Evolutionary conservation across 1,140 invertebrate genomes (phyloP).

Genomic region (Orchesella cincta): DNA sequence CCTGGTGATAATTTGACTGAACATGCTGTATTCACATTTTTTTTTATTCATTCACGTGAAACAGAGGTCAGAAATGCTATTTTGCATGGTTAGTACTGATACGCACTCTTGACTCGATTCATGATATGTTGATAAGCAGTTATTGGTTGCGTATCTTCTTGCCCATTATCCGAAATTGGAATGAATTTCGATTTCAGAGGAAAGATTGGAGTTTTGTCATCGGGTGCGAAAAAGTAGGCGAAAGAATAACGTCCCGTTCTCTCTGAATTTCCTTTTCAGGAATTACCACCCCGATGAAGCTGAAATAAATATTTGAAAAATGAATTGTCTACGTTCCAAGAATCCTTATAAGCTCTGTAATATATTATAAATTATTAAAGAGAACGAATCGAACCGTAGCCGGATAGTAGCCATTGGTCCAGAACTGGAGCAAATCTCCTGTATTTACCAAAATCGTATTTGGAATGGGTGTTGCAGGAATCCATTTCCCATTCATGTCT

Average conservation of each 20-base stretch:
- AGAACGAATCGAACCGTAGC: constrained; percentile 72
- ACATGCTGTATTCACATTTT: too few relatives aligned
- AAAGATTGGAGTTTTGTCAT: constrained; percentile 21
- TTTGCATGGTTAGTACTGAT: constrained; percentile 23
- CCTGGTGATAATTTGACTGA: too few relatives aligned
- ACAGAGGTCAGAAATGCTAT: too few relatives aligned
- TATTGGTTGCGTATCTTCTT: not conserved
- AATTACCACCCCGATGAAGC: constrained; percentile 38
- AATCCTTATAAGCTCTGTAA: not conserved
- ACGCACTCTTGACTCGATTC: not conserved
- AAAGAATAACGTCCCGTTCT: constrained; percentile 22
- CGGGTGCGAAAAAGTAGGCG: constrained; percentile 34
- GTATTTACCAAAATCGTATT: constrained; percentile 76
- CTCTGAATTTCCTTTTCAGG: constrained; percentile 29
- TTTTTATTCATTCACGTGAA: too few relatives aligned
- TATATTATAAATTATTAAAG: too few relatives aligned
- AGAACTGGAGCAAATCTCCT: constrained; percentile 73
- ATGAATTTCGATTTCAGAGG: not conserved
- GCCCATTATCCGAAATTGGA: not conserved
- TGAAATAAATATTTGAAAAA: too few relatives aligned
- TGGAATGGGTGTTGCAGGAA: constrained; percentile 73
- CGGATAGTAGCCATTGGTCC: constrained; percentile 71
- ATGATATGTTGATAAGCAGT: constrained; percentile 26
- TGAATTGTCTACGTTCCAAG: too few relatives aligned
- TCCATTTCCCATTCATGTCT: constrained; percentile 68